Percentiles rank a stretch among this genome's conserved stretches.
phyloP scores from a whole-genome alignment of 2,113 vertebrate genomes.

The Notechis scutatus region DNA sequence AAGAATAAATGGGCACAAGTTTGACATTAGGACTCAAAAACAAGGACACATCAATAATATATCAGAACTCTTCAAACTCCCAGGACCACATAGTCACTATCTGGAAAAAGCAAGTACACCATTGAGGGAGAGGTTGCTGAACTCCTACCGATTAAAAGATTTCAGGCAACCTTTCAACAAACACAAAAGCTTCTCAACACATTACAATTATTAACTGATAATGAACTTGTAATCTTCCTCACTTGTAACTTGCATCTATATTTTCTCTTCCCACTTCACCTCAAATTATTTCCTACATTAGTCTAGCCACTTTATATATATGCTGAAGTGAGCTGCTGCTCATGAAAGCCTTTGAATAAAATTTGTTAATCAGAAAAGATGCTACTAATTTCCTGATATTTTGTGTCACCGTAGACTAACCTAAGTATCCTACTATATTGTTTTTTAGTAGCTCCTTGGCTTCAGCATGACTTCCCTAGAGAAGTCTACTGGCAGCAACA shows the following conservation, averaged over 20 bases:
- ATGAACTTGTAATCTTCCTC: not conserved
- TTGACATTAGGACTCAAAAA: not conserved
- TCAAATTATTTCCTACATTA: not conserved
- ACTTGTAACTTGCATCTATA: not conserved
- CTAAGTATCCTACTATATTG: not conserved
- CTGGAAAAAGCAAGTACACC: not conserved
- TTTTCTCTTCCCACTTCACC: not conserved
- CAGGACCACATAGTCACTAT: not conserved
- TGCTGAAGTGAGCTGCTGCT: not conserved
- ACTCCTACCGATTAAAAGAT: not conserved
- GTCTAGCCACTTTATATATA: not conserved
- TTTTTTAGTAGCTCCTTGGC: not conserved
- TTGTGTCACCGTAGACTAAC: not conserved
- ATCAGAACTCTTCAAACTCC: not conserved
- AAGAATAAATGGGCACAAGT: not conserved
- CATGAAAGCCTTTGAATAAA: not conserved
- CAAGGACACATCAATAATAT: not conserved
- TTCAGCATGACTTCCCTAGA: not conserved
- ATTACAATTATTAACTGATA: no score
- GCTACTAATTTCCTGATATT: not conserved
- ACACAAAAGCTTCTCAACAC: not conserved
- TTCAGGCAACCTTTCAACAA: not conserved
- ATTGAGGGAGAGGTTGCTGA: not conserved
- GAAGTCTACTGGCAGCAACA: not conserved
- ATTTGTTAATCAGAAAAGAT: not conserved